These are phyloP conservation scores for Lasioglossum calceatum DNA, from an alignment of 2,888 invertebrate species.

Conservation along the genomic window DNA sequence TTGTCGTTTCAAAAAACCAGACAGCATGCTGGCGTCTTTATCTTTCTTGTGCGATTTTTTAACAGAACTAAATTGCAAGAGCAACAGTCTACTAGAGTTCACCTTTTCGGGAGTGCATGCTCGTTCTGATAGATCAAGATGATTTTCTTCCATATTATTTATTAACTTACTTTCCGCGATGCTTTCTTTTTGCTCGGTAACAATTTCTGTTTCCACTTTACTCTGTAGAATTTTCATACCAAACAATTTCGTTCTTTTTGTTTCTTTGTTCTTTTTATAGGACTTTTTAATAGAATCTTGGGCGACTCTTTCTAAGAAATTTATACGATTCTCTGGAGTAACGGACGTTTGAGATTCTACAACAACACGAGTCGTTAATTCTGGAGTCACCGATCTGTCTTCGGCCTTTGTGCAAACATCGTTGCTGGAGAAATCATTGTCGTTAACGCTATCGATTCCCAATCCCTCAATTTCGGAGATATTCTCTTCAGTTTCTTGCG, in stretches of 20 bases:
- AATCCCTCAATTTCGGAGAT: background rate
- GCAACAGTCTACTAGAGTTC: slow-evolving; percentile 78
- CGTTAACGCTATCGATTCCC: background rate
- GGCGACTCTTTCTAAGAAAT: slow-evolving; percentile 71
- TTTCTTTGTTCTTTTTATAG: slow-evolving; percentile 78
- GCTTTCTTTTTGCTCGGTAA: slow-evolving; percentile 8
- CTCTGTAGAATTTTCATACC: slow-evolving; percentile 63
- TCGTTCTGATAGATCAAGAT: slow-evolving; percentile 56
- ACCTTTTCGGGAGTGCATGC: slow-evolving; percentile 78
- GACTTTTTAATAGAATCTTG: slow-evolving; percentile 80
- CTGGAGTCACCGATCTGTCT: slow-evolving; percentile 48
- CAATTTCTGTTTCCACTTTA: slow-evolving; percentile 14
- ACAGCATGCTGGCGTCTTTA: slow-evolving; percentile 75
- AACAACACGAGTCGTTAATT: slow-evolving; percentile 3
- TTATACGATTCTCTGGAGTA: slow-evolving; percentile 78
- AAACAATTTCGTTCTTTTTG: slow-evolving; percentile 73
- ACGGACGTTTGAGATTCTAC: slow-evolving; percentile 40
- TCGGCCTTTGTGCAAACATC: background rate
- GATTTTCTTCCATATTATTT: background rate
- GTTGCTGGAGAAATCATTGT: background rate
- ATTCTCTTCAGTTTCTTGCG: slow-evolving; percentile 2
- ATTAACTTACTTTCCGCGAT: slow-evolving; percentile 1
- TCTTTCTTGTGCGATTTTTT: slow-evolving; percentile 80
- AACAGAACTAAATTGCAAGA: slow-evolving; percentile 77
- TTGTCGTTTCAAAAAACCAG: slow-evolving; percentile 67